These are phyloP conservation scores for Aphaenogaster rudis DNA, from an alignment of 1,140 invertebrate genomes.

Conservation along the genomic window DNA sequence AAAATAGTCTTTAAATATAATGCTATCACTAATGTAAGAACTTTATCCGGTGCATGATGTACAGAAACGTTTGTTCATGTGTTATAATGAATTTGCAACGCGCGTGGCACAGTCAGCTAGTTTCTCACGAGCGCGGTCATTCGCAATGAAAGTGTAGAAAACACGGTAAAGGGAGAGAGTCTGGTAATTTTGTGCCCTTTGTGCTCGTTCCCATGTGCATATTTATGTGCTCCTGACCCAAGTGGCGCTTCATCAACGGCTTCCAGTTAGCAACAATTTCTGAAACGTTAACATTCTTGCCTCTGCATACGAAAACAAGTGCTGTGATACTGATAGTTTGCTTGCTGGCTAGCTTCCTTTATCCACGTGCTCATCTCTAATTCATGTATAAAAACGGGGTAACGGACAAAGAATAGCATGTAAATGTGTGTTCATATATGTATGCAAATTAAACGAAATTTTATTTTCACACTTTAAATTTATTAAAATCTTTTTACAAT, in stretches of 20 bases:
- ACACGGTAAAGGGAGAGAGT: conserved; percentile 50
- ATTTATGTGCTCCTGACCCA: conserved; percentile 54
- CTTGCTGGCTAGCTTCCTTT: conserved; percentile 51
- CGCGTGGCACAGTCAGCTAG: conserved; percentile 30
- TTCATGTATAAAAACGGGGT: conserved; percentile 47
- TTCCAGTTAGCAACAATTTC: conserved; percentile 59
- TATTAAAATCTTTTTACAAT: not conserved
- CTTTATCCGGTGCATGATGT: conserved; percentile 4
- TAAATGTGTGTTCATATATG: conserved; percentile 5
- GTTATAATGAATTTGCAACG: conserved; percentile 50
- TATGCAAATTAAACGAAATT: conserved; percentile 30
- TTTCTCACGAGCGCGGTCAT: conserved; percentile 56
- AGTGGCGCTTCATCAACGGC: conserved; percentile 59
- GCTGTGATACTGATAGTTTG: conserved; percentile 53
- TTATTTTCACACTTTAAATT: conserved; percentile 10
- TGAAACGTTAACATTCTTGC: conserved; percentile 60
- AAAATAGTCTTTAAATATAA: not conserved
- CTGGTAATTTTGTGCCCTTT: conserved; percentile 60
- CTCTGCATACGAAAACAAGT: conserved; percentile 52
- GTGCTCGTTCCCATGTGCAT: conserved; percentile 56
- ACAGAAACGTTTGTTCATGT: conserved; percentile 52
- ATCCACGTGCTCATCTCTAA: conserved; percentile 42
- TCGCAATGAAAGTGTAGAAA: conserved; percentile 61
- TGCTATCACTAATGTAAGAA: conserved; percentile 12
- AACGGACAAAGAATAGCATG: conserved; percentile 44